phyloP scores from a whole-genome alignment of 2,888 invertebrate species.

The Aphidius colemani region DNA sequence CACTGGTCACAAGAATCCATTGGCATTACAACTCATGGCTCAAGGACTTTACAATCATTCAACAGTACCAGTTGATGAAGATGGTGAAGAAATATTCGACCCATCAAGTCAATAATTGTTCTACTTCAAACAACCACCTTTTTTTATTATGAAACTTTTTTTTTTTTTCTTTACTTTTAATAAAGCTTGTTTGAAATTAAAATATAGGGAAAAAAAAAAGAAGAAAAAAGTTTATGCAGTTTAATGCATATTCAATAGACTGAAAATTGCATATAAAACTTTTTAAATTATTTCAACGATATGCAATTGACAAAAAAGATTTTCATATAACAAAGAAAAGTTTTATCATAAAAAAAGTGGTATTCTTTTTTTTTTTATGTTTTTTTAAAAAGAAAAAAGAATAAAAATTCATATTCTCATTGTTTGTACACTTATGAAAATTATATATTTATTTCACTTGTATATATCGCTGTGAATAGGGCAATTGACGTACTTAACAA shows the following conservation, averaged over 20 bases:
- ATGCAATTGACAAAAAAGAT: background rate
- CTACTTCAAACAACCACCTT: background rate
- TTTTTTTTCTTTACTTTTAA: background rate
- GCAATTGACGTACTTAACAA: constrained; percentile 13
- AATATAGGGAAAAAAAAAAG: too few relatives aligned
- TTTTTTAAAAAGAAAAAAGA: background rate
- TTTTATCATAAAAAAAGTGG: too few relatives aligned
- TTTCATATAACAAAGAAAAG: too few relatives aligned
- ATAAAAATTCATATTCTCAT: background rate
- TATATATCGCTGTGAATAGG: constrained; percentile 30
- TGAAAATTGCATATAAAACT: background rate
- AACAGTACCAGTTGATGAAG: constrained; percentile 75
- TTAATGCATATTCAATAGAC: background rate
- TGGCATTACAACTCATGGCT: constrained; percentile 78
- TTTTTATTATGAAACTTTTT: background rate
- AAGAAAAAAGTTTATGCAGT: too few relatives aligned
- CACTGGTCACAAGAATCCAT: constrained; percentile 70
- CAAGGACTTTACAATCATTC: constrained; percentile 83
- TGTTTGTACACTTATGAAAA: constrained; percentile 5
- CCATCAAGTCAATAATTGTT: background rate
- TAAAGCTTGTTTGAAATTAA: background rate
- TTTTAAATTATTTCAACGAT: constrained; percentile 5
- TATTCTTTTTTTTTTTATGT: too few relatives aligned
- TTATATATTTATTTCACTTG: constrained; percentile 36
- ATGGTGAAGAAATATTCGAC: constrained; percentile 68